phyloP scores from a whole-genome alignment of 2,888 invertebrate genomes.

The Hyles lineata region DNA sequence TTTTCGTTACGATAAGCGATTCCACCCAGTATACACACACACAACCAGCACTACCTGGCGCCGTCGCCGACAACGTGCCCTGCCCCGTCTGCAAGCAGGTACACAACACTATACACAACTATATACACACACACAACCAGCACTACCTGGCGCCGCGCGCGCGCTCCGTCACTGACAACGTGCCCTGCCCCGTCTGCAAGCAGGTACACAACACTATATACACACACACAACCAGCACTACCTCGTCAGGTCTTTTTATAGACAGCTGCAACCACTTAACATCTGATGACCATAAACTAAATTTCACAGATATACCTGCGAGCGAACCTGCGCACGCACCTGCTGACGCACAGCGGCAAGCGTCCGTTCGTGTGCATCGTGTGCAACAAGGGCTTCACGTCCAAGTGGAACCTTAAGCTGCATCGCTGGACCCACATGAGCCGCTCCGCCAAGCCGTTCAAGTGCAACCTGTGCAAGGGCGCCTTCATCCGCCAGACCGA shows the following conservation, averaged over 20 bases:
- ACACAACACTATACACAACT: constrained; percentile 28
- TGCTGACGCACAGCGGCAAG: constrained; percentile 91
- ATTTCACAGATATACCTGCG: constrained; percentile 87
- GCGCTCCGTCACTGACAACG: constrained; percentile 82
- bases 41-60: constrained; percentile 90
- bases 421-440: constrained; percentile 96
- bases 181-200: constrained; percentile 91
- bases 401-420: constrained; percentile 95
- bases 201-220: constrained; percentile 56
- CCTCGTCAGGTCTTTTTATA: no score
- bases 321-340: constrained; percentile 91
- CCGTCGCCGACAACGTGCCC: constrained; percentile 86
- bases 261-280: no score
- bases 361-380: constrained; percentile 92
- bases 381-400: constrained; percentile 94
- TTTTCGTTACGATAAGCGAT: no score
- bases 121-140: no score
- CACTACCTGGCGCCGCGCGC: constrained; percentile 57
- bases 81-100: constrained; percentile 91
- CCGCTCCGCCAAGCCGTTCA: constrained; percentile 92
- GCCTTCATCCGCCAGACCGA: constrained; percentile 93
- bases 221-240: neutral
- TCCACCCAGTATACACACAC: no score
- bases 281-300: neutral
- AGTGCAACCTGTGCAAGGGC: constrained; percentile 92